Base-by-base conservation (phyloP, 2,888 invertebrate genomes). In the Dyspetes luteomarginatus region DNA sequence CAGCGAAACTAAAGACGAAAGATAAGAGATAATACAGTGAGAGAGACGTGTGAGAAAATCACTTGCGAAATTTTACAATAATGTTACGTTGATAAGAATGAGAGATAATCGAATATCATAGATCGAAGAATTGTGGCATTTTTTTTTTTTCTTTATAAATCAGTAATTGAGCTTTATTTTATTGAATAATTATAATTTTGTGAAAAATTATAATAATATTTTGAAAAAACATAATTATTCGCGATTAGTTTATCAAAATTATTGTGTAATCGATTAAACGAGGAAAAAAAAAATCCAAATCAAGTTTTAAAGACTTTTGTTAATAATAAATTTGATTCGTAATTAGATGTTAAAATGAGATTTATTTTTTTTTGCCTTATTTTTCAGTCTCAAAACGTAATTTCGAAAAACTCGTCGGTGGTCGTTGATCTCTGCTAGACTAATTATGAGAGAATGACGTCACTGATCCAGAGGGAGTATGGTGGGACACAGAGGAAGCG, bases 361-460 rank as follows among this genome's bases (percentile, higher is more conserved):
- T 65, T n/a, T 5, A 5, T 65, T 45, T 65, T 65, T 30, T 26
- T 19, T 65, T 15, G 3, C 12, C 15, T 28, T 48, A n/a, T 9
- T 28, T 64, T 45, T n/a, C 19, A 64, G 64, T 15, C 12, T 12
- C 2, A 28, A 64, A 24, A n/a, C n/a, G 64, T 64, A 9, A 48
- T 41, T 64, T 64, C 19, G 48, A 64, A 3, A 26, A 28, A 45
- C 64, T 28, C 4, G 12, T 60, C 17, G 62, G 67, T 71, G 79
- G 67, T 76, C 74, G 75, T 82, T 64, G 41, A 78, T 77, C 73
- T 52, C 82, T 71, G 69, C 48, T 74, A 82, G 86, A 84, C 68
- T 87, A 88, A 90, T 88, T 81, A 81, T 81, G 81, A 81, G 80
- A 88, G 86, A 85, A 91, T 91, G 90, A 90, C 90, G 87, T 90